Evolutionary conservation across 2,797 vertebrate species (phyloP).

Genomic region (Acanthis flammea): DNA sequence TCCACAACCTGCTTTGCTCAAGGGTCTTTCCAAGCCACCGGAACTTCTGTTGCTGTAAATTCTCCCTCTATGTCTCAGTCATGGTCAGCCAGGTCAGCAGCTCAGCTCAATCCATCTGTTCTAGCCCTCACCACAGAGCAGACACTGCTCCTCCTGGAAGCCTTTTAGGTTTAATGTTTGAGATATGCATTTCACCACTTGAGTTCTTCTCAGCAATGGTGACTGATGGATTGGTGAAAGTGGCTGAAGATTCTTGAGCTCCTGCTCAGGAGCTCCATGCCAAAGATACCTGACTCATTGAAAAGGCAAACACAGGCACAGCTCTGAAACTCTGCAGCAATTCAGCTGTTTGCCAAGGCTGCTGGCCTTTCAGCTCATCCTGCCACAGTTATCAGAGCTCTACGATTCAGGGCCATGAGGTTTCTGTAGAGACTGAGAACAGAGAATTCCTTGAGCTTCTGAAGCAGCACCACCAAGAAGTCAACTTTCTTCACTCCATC

Average conservation of each 20-base stretch:
- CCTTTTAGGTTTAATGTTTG: not conserved
- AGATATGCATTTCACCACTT: rapidly evolving
- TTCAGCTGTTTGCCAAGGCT: not conserved
- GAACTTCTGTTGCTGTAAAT: not conserved
- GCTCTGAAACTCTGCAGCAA: not conserved
- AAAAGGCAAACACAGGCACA: not conserved
- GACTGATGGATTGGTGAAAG: not conserved
- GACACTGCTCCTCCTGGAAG: not conserved
- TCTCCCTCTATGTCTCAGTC: not conserved
- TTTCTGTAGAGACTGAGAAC: not conserved
- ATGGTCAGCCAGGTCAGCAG: not conserved
- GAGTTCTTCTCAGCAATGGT: not conserved
- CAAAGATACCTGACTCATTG: not conserved
- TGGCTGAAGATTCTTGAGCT: not conserved
- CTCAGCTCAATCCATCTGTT: not conserved
- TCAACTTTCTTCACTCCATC: not conserved
- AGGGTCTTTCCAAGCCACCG: not conserved
- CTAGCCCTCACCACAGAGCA: not conserved
- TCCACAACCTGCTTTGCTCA: not conserved
- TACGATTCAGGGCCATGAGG: not conserved
- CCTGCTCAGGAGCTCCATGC: not conserved
- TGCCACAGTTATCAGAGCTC: not conserved
- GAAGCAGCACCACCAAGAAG: not conserved
- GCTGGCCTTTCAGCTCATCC: not conserved
- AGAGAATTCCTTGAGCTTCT: not conserved